Evolutionary conservation across 2,888 invertebrate genomes (phyloP).

Genomic region (Aphodius granarius): DNA sequence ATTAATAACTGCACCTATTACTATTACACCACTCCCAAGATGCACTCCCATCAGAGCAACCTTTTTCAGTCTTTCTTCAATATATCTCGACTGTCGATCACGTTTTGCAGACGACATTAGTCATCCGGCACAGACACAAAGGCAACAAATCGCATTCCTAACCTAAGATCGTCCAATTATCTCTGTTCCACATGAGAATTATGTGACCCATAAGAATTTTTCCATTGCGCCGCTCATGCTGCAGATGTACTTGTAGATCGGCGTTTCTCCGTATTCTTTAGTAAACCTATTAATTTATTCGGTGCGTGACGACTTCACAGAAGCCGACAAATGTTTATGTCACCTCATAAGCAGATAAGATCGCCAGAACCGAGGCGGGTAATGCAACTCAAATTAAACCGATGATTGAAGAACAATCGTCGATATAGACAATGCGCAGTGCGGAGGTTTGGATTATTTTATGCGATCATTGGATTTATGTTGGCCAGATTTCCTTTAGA

Average conservation of each 20-base stretch:
- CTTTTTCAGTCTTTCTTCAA: not conserved
- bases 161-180: not conserved
- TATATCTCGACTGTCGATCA: not conserved
- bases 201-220: not conserved
- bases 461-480: not conserved
- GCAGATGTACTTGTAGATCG: conserved; percentile 10
- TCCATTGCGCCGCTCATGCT: not conserved
- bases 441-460: not conserved
- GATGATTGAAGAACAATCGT: conserved; percentile 11
- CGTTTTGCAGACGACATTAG: not conserved
- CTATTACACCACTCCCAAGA: not conserved
- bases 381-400: conserved; percentile 7
- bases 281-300: conserved; percentile 12
- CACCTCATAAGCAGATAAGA: conserved; percentile 16
- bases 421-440: not conserved
- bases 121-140: not conserved
- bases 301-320: conserved; percentile 17
- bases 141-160: not conserved
- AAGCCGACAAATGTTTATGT: conserved; percentile 22
- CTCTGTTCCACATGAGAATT: not conserved
- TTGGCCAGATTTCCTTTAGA: too few species aligned
- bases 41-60: not conserved
- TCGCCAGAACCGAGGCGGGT: not conserved
- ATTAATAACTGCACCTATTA: not conserved
- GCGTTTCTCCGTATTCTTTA: conserved; percentile 3